Conservation (phyloP, 2,113 vertebrate species). For the Caranx ignobilis region DNA sequence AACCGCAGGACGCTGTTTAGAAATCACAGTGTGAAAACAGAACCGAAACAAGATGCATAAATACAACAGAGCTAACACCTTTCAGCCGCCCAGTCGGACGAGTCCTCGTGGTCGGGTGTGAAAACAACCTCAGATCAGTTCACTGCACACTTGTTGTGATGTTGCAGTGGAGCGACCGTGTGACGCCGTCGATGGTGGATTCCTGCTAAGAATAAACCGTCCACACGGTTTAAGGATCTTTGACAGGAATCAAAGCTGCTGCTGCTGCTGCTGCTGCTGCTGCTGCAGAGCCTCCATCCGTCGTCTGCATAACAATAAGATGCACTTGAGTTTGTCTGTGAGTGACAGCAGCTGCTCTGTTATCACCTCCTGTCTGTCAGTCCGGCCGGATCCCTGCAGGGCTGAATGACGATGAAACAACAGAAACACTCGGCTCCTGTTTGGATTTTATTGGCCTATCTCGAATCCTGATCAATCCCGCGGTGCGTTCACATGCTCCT, state of each 20-base stretch:
- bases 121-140: background rate
- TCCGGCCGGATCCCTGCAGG: conserved; percentile 56
- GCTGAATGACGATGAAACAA: conserved; percentile 11
- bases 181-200: too few relatives aligned
- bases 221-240: background rate
- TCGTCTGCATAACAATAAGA: conserved; percentile 64
- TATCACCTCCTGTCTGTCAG: conserved; percentile 40
- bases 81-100: too few relatives aligned
- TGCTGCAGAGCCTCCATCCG: conserved; percentile 33
- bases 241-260: conserved; percentile 31
- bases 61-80: too few relatives aligned
- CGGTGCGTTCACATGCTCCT: background rate
- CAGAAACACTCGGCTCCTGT: conserved; percentile 25
- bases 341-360: conserved; percentile 50
- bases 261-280: background rate
- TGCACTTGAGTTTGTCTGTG: conserved; percentile 45
- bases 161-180: too few relatives aligned
- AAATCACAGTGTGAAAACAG: too few relatives aligned
- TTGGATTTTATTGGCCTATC: conserved; percentile 1
- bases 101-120: too few relatives aligned
- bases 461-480: conserved; percentile 35
- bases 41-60: too few relatives aligned
- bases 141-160: too few relatives aligned
- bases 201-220: background rate
- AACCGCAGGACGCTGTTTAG: too few relatives aligned